A percentile compares a stretch with the other conserved stretches of the same genome.
phyloP scores from a whole-genome alignment of 2,888 invertebrate genomes.

The Lepidocyrtinus sp. region DNA sequence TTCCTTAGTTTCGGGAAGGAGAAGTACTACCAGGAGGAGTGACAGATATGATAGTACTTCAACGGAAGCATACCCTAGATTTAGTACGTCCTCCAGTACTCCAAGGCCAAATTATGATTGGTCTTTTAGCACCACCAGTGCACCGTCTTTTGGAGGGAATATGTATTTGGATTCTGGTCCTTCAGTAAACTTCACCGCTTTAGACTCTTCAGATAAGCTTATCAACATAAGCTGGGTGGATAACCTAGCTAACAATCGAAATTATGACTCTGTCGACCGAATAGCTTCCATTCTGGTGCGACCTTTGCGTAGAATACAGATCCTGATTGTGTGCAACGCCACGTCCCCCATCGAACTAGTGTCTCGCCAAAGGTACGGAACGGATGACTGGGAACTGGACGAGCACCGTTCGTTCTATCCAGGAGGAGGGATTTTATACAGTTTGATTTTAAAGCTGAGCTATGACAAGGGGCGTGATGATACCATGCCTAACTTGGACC shows the following conservation, averaged over 20 bases:
- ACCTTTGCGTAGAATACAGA: not conserved
- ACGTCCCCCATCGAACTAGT: conserved; percentile 52
- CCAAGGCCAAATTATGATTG: too few species aligned
- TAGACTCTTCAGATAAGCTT: not conserved
- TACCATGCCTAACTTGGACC: not conserved
- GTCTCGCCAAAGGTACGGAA: conserved; percentile 6
- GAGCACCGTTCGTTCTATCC: conserved; percentile 14
- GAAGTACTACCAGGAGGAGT: too few species aligned
- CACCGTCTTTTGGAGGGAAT: too few species aligned
- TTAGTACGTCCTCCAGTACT: too few species aligned
- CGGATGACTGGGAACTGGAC: conserved; percentile 5
- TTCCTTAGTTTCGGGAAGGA: too few species aligned
- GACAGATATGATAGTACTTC: too few species aligned
- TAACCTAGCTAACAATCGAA: not conserved
- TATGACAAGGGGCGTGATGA: conserved; percentile 5
- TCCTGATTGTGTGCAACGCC: conserved; percentile 35
- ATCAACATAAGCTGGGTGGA: not conserved
- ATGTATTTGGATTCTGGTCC: too few species aligned
- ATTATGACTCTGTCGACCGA: not conserved
- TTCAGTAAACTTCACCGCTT: not conserved
- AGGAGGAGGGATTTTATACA: not conserved
- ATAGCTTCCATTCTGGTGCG: not conserved
- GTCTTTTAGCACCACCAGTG: too few species aligned
- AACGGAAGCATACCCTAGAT: too few species aligned
- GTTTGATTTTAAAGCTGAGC: not conserved